Evolutionary conservation across 2,888 invertebrate species (phyloP).

Genomic region (Euzophera pinguis): DNA sequence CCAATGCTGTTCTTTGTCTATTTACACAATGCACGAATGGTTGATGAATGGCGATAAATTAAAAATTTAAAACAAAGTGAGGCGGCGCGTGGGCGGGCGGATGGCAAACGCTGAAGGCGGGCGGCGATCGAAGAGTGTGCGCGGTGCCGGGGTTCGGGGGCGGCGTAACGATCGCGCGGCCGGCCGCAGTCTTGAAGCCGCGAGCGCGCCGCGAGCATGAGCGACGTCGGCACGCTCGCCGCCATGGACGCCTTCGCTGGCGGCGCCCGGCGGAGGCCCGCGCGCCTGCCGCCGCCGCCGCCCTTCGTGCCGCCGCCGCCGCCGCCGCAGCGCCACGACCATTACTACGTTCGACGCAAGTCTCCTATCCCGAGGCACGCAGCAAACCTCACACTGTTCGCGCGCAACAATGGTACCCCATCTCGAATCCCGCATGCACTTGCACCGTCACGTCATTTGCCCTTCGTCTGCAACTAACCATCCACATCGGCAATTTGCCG

Average conservation of each 20-base stretch:
- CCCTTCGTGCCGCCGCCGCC: constrained; percentile 73
- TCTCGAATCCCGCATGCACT: constrained; percentile 33
- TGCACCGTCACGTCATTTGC: constrained; percentile 29
- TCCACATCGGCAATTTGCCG: constrained; percentile 22
- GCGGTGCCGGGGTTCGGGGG: constrained; percentile 59
- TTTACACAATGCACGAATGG: constrained; percentile 46
- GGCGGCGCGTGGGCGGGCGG: constrained; percentile 65
- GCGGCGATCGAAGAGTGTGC: constrained; percentile 75
- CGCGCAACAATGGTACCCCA: constrained; percentile 67
- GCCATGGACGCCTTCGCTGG: constrained; percentile 77
- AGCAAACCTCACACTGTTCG: constrained; percentile 69
- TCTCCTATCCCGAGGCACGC: constrained; percentile 68
- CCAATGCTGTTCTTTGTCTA: constrained; percentile 44
- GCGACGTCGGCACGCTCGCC: constrained; percentile 78
- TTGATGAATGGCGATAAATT: constrained; percentile 74
- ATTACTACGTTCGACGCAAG: constrained; percentile 76
- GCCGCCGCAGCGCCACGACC: constrained; percentile 70
- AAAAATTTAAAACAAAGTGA: constrained; percentile 77
- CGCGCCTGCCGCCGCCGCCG: constrained; percentile 73
- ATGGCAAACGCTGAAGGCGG: constrained; percentile 65
- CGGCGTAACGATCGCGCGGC: constrained; percentile 57
- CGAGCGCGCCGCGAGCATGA: constrained; percentile 75
- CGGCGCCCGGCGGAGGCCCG: constrained; percentile 72
- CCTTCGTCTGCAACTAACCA: constrained; percentile 14
- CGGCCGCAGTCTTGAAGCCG: constrained; percentile 74